Conservation (phyloP, 2,797 vertebrate genomes). For the Cetoscarus ocellatus region DNA sequence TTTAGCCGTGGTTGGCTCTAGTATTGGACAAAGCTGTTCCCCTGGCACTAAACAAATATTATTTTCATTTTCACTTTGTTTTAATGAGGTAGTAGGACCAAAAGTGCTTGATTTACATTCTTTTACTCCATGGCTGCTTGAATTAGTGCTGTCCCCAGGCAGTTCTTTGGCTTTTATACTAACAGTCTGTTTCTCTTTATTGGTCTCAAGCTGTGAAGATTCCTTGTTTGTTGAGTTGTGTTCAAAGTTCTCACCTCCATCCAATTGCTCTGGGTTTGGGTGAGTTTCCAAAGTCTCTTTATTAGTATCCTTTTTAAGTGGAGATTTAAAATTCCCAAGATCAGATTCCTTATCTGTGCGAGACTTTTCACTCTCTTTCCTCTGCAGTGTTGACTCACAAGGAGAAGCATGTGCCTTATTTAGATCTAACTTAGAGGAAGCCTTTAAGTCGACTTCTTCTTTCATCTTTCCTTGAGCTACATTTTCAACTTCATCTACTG, state of each 20-base stretch:
- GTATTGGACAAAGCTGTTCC: conserved; percentile 20
- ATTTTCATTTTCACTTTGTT: conserved; percentile 14
- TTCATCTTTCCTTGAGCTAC: conserved; percentile 4
- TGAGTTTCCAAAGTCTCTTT: conserved; percentile 9
- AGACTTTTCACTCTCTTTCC: neutral
- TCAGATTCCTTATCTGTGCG: conserved; percentile 9
- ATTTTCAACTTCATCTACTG: neutral
- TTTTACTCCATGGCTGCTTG: neutral
- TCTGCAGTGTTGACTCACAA: conserved; percentile 8
- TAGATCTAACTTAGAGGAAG: too few species aligned
- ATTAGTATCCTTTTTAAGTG: conserved; percentile 13
- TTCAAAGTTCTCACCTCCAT: neutral
- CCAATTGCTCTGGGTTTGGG: neutral
- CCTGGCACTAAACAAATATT: conserved; percentile 3
- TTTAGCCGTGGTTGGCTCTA: conserved; percentile 55
- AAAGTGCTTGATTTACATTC: neutral
- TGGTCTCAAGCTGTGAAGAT: neutral
- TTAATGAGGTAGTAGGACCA: neutral
- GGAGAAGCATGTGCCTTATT: neutral
- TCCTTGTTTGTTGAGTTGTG: conserved; percentile 1
- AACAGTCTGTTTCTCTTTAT: conserved; percentile 9
- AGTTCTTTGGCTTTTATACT: conserved; percentile 18
- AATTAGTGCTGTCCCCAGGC: neutral
- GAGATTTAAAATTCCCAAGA: conserved; percentile 3
- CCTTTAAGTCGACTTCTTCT: neutral